phyloP scores from a whole-genome alignment of 2,113 vertebrate species.

The Catharus bicknelli region DNA sequence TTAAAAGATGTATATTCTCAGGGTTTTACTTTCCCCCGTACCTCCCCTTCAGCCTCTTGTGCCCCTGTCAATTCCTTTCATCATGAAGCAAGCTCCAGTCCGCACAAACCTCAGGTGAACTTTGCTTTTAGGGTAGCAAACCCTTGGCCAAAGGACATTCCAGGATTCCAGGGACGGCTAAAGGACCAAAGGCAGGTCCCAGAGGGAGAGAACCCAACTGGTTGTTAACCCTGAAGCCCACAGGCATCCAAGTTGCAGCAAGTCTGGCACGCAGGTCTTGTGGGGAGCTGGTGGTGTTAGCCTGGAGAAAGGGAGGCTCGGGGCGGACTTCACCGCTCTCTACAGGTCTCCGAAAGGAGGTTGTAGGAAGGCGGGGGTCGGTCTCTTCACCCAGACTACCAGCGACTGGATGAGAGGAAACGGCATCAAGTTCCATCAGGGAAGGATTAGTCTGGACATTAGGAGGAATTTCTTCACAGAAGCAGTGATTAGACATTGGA shows the following conservation, averaged over 20 bases:
- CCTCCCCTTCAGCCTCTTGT: neutral
- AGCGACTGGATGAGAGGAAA: neutral
- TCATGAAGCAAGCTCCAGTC: neutral
- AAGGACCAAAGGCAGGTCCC: neutral
- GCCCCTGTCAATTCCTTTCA: neutral
- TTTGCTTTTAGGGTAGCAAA: neutral
- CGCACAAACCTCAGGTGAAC: no score
- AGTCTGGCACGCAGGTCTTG: neutral
- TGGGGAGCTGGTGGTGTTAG: neutral
- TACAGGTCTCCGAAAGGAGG: neutral
- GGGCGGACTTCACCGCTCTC: rapidly evolving
- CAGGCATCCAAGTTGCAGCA: neutral
- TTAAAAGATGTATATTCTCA: no score
- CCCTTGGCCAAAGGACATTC: neutral
- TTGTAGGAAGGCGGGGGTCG: no score
- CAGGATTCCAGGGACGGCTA: no score
- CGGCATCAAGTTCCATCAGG: neutral
- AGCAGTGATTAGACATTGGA: neutral
- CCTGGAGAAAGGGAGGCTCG: neutral
- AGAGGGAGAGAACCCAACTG: neutral
- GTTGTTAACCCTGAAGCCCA: neutral
- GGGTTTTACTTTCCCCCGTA: neutral
- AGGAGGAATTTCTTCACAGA: neutral
- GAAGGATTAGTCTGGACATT: neutral
- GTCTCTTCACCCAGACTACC: neutral